These are phyloP conservation scores for Rhadina sibilatrix DNA, from an alignment of 2,113 vertebrate genomes.

Conservation along the genomic window DNA sequence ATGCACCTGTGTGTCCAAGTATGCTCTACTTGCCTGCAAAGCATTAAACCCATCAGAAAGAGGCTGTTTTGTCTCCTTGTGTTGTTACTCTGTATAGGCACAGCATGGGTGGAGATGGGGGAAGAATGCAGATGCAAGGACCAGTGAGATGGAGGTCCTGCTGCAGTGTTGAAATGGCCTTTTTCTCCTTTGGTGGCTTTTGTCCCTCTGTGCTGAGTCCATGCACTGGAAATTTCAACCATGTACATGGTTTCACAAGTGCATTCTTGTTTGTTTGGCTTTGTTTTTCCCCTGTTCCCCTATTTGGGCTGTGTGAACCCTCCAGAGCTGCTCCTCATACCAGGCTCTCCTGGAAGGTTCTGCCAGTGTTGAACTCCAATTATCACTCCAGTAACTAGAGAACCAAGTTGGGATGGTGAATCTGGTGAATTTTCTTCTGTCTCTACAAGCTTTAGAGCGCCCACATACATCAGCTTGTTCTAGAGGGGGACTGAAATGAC, in stretches of 20 bases:
- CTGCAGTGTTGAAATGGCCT: not conserved
- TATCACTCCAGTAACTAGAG: not conserved
- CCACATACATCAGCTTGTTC: not conserved
- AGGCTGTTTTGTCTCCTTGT: not conserved
- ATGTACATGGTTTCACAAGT: conserved; percentile 34
- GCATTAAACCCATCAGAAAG: not conserved
- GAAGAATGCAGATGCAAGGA: not conserved
- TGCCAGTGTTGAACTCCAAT: not conserved
- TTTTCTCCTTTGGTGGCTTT: conserved; percentile 33
- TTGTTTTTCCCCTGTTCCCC: not conserved
- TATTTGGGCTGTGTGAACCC: not conserved
- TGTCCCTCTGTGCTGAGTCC: conserved; percentile 10
- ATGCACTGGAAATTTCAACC: conserved; percentile 29
- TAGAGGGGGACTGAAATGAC: not conserved
- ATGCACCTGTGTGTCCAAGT: not conserved
- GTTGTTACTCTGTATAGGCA: not conserved
- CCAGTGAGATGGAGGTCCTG: not conserved
- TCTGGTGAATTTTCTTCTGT: not conserved
- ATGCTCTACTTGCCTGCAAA: not conserved
- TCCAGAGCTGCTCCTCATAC: not conserved
- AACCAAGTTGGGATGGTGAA: not conserved
- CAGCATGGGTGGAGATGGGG: not conserved
- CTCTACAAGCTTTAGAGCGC: not conserved
- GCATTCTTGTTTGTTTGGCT: conserved; percentile 9
- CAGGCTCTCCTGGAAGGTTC: not conserved